Base-by-base conservation (phyloP, 1,140 invertebrate species). In the Saccostrea cuccullata region DNA sequence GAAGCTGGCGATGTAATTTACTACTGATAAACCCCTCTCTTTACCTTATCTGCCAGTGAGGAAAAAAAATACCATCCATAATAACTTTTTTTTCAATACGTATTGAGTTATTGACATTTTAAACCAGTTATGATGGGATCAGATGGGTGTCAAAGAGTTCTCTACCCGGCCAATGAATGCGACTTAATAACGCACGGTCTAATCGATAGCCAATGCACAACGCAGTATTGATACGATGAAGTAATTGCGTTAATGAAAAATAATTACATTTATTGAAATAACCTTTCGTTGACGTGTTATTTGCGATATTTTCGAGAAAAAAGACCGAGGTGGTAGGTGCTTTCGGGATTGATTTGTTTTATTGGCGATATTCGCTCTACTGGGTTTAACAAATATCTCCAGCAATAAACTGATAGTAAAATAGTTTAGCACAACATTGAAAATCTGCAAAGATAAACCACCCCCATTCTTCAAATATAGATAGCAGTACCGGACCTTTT, bases 211-310 rank as follows among this genome's bases (percentile, higher is more conserved):
- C 70, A 13, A 77, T 30, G 30, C 15, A 77, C 13, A 26, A 77
- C 12, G 13, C 70, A 77, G 40, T 20, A 23, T 55, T 84, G 82
- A 84, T 84, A 82, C 30, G n/a, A 82, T 12, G 20, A 55, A 55
- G 58, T 85, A 85, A 85, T 85, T 36, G 84, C 84, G 20, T 58
- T 85, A 85, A 85, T 85, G 84, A 85, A 85, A 85, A 85, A 85
- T 85, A 64, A 85, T 85, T 85, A 64, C 84, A 58, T 60, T 60
- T 85, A 85, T 85, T 85, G 84, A 26, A 60, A 64, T 85, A 36
- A 85, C 84, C 84, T 84, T 55, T 84, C 40, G 82, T 36, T 23
- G 82, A 84, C 36, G 82, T 26, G 40, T 84, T 56, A 84, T n/a
- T 47, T 36, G 30, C 9, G 40, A 55, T 84, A 84, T 84, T 84